phyloP scores from a whole-genome alignment of 2,797 vertebrate species.

The Amazonetta brasiliensis region DNA sequence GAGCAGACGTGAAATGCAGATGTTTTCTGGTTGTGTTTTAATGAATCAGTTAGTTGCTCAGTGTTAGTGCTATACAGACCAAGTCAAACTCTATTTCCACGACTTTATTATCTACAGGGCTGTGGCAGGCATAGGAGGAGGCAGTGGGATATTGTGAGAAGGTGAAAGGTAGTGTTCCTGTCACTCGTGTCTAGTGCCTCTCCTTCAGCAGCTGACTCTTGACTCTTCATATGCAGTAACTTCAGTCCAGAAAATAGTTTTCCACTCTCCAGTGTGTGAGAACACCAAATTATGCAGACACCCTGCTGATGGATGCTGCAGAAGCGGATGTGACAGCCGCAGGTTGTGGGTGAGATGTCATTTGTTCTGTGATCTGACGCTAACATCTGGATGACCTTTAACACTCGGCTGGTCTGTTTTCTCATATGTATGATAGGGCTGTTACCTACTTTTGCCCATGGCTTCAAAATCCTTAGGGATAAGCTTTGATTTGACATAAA shows the following conservation, averaged over 20 bases:
- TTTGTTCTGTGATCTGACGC: background rate
- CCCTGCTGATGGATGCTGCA: background rate
- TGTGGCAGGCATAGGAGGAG: background rate
- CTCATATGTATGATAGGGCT: background rate
- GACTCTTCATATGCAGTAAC: background rate
- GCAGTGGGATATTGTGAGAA: background rate
- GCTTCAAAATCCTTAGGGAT: background rate
- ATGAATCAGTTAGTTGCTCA: background rate
- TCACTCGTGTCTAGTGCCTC: background rate
- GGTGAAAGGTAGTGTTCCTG: fast-evolving
- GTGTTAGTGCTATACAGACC: background rate
- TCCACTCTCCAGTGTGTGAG: background rate
- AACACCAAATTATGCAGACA: background rate
- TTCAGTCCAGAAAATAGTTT: background rate
- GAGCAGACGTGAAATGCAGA: background rate
- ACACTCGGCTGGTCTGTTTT: background rate
- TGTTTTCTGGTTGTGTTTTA: background rate
- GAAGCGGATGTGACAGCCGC: background rate
- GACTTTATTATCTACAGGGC: background rate
- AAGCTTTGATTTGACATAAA: background rate
- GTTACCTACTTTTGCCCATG: background rate
- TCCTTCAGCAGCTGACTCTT: background rate
- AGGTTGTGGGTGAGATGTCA: background rate
- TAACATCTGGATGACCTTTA: background rate
- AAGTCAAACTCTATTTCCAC: background rate